Evolutionary conservation across 37 sponge, comb jelly and placozoan species (phyloP).

Genomic region (Dysidea cf. avara): DNA sequence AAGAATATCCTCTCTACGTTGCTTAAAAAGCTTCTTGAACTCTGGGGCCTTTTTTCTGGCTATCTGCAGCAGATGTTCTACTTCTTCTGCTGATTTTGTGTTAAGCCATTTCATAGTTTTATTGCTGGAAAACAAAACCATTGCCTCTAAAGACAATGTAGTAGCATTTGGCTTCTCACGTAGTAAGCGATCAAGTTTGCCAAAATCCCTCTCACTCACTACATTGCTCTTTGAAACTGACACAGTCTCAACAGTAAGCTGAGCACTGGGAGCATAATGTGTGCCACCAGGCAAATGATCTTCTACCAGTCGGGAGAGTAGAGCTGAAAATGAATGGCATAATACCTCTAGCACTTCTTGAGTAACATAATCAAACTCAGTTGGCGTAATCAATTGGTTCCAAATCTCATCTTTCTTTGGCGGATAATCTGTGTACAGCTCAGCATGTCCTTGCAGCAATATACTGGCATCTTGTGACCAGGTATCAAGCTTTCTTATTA

Average conservation of each 20-base stretch:
- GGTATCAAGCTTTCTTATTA: not conserved
- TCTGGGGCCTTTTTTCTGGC: not conserved
- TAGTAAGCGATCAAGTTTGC: constrained; percentile 9
- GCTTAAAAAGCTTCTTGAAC: not conserved
- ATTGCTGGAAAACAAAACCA: constrained; percentile 15
- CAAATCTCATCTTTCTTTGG: not conserved
- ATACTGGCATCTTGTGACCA: constrained; percentile 4
- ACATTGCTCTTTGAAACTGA: constrained; percentile 19
- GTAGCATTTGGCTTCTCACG: constrained; percentile 28
- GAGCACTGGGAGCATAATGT: no score
- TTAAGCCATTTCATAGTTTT: constrained; percentile 17
- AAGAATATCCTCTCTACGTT: not conserved
- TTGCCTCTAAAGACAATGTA: not conserved
- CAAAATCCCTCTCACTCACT: constrained; percentile 25
- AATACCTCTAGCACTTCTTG: not conserved
- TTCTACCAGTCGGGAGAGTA: not conserved
- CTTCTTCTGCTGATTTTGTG: not conserved
- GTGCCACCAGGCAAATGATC: not conserved
- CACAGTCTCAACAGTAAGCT: not conserved
- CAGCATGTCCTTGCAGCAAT: not conserved
- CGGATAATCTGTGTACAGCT: not conserved
- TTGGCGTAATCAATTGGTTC: not conserved
- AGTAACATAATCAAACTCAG: not conserved
- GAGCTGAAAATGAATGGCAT: not conserved
- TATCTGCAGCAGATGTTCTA: not conserved